Percentiles rank a stretch among this genome's conserved stretches.
Evolutionary conservation across 2,797 vertebrate species (phyloP).

Genomic region (Echiichthys vipera): DNA sequence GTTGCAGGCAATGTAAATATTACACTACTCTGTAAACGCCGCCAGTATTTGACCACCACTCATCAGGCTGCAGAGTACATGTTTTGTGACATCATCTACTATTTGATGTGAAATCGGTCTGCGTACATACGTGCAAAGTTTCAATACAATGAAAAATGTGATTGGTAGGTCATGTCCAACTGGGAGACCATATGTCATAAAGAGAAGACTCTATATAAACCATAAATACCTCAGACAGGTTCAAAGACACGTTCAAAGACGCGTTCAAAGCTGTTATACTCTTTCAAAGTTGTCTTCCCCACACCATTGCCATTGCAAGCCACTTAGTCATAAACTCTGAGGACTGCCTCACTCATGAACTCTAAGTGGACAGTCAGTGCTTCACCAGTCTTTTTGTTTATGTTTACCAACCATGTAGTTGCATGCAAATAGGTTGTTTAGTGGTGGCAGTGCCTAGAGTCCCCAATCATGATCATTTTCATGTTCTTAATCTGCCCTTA

Average conservation of each 20-base stretch:
- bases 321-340: neutral
- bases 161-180: slow-evolving; percentile 20
- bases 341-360: neutral
- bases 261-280: too few species aligned
- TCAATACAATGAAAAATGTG: slow-evolving; percentile 23
- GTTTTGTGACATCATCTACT: slow-evolving; percentile 56
- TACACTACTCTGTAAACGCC: slow-evolving; percentile 61
- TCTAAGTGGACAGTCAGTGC: neutral
- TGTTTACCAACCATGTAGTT: neutral
- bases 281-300: slow-evolving; percentile 2
- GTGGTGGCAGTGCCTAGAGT: neutral
- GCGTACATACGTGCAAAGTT: slow-evolving; percentile 29
- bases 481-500: too few species aligned
- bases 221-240: neutral
- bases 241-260: too few species aligned
- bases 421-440: neutral
- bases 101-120: slow-evolving; percentile 50
- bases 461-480: too few species aligned
- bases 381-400: neutral
- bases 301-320: neutral
- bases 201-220: neutral
- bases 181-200: slow-evolving; percentile 2
- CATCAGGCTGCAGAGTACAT: slow-evolving; percentile 47
- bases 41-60: slow-evolving; percentile 50
- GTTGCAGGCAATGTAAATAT: slow-evolving; percentile 68